Conservation (phyloP, 2,888 invertebrate genomes). For the Catocala fraxini region DNA sequence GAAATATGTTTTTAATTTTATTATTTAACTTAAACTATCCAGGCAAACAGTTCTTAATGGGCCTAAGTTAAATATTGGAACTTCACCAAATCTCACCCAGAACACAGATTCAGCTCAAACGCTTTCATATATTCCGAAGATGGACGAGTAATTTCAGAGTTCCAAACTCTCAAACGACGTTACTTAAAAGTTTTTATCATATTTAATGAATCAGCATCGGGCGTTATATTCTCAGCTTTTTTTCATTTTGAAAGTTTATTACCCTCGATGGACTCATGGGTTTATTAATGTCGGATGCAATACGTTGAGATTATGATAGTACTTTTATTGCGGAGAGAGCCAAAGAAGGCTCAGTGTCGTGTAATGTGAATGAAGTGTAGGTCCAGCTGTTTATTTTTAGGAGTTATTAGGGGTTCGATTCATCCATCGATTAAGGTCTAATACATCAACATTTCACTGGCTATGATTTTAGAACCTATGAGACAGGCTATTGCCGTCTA, state of each 20-base stretch:
- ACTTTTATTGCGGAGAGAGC: too few species aligned
- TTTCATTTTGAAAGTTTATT: constrained; percentile 58
- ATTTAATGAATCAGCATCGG: constrained; percentile 68
- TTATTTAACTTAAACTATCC: not conserved
- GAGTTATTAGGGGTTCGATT: too few species aligned
- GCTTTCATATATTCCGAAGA: constrained; percentile 54
- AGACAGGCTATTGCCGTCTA: too few species aligned
- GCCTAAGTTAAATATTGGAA: not conserved
- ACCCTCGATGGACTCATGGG: constrained; percentile 41
- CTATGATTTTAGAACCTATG: too few species aligned
- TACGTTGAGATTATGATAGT: not conserved
- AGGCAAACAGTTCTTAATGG: too few species aligned
- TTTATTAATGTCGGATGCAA: constrained; percentile 38
- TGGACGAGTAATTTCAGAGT: constrained; percentile 61
- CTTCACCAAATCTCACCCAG: not conserved
- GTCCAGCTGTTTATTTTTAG: too few species aligned
- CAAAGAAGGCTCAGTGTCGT: too few species aligned
- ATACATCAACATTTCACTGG: too few species aligned
- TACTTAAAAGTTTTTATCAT: constrained; percentile 60
- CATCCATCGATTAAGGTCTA: too few species aligned
- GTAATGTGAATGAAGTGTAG: too few species aligned
- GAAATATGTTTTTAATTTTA: not conserved
- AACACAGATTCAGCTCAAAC: constrained; percentile 11
- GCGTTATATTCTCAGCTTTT: constrained; percentile 49
- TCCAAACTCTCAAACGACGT: constrained; percentile 62